Percentiles rank a stretch among this genome's conserved stretches.
Evolutionary conservation across 2,888 invertebrate species (phyloP).

Genomic region (Fragum sueziense): DNA sequence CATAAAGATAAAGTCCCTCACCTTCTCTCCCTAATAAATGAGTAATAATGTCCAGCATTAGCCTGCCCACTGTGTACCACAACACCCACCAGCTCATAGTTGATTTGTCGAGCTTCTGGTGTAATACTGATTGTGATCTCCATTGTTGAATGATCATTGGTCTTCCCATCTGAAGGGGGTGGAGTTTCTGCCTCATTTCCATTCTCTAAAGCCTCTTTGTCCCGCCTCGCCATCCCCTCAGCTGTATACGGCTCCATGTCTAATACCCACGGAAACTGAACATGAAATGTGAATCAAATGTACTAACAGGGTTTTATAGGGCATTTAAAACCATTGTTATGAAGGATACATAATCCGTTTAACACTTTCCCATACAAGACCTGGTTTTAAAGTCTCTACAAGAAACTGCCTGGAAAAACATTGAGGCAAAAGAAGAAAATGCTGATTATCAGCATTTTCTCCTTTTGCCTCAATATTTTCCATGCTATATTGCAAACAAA

Average conservation of each 20-base stretch:
- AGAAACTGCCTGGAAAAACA: too few relatives aligned
- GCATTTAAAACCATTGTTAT: too few relatives aligned
- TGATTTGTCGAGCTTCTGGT: conserved; percentile 74
- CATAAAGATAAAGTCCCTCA: conserved; percentile 37
- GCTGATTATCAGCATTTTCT: too few relatives aligned
- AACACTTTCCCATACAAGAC: too few relatives aligned
- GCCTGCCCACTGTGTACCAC: conserved; percentile 85
- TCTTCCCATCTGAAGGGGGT: conserved; percentile 42
- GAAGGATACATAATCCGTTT: too few relatives aligned
- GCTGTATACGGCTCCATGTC: conserved; percentile 84
- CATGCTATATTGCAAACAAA: too few relatives aligned
- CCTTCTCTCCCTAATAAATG: conserved; percentile 83
- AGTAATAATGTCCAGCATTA: conserved; percentile 85
- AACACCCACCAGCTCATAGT: conserved; percentile 84
- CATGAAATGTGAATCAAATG: too few relatives aligned
- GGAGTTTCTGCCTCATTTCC: conserved; percentile 42
- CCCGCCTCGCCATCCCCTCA: conserved; percentile 81
- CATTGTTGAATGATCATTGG: conserved; percentile 50
- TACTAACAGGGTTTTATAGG: too few relatives aligned
- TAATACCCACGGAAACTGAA: conserved; percentile 83
- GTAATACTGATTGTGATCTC: conserved; percentile 63
- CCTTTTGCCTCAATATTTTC: too few relatives aligned
- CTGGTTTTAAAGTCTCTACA: too few relatives aligned
- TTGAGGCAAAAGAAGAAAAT: too few relatives aligned
- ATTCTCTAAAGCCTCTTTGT: conserved; percentile 47